phyloP scores from a whole-genome alignment of 2,888 invertebrate species.

The Mythimna loreyi region DNA sequence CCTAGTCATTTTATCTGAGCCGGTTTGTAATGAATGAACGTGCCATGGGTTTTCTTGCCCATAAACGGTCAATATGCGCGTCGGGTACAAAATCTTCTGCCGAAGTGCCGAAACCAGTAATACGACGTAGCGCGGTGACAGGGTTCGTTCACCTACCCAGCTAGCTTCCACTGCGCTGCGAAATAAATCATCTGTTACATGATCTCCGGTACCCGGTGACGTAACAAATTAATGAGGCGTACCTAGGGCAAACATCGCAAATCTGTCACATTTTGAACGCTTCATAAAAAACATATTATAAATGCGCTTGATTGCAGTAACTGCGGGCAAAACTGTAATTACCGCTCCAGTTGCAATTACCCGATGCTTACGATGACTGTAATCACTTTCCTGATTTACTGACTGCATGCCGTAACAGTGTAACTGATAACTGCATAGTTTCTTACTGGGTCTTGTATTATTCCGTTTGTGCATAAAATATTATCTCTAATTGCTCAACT shows the following conservation, averaged over 20 bases:
- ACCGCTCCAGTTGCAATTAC: constrained; percentile 55
- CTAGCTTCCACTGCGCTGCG: constrained; percentile 71
- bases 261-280: constrained; percentile 54
- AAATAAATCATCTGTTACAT: constrained; percentile 84
- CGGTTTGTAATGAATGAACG: constrained; percentile 75
- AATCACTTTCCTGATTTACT: constrained; percentile 60
- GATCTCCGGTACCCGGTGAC: constrained; percentile 72
- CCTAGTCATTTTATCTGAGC: constrained; percentile 56
- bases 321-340: constrained; percentile 52
- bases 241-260: constrained; percentile 65
- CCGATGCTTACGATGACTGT: constrained; percentile 52
- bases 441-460: constrained; percentile 27
- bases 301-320: constrained; percentile 55
- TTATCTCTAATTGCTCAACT: constrained; percentile 6
- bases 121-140: constrained; percentile 80
- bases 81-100: constrained; percentile 79
- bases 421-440: constrained; percentile 48
- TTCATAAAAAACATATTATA: constrained; percentile 53
- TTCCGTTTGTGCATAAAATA: constrained; percentile 27
- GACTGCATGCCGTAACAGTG: constrained; percentile 46
- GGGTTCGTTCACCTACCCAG: constrained; percentile 88
- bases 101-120: constrained; percentile 86
- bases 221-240: constrained; percentile 76
- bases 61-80: constrained; percentile 82
- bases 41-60: constrained; percentile 76